Percentiles rank a stretch among this genome's conserved stretches.
These are phyloP conservation scores for Heterochromis multidens DNA, from an alignment of 2,113 vertebrate genomes.

Conservation along the genomic window DNA sequence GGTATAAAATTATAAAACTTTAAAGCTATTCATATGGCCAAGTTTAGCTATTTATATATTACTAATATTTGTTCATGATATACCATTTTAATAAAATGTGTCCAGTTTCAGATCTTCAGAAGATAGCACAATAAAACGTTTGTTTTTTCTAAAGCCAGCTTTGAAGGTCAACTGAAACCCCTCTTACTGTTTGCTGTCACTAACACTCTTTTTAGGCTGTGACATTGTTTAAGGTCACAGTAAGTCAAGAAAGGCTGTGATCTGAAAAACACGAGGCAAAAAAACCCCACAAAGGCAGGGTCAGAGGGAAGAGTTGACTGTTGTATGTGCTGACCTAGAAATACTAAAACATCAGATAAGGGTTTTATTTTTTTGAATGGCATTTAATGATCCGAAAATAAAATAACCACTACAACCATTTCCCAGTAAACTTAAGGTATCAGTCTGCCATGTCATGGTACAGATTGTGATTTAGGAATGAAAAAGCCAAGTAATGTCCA, in stretches of 20 bases:
- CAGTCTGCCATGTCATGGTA: too few relatives aligned
- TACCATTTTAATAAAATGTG: not conserved
- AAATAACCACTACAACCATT: not conserved
- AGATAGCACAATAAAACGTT: not conserved
- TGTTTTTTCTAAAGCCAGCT: not conserved
- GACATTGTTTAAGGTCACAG: conserved; percentile 5
- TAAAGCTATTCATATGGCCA: not conserved
- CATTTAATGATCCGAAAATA: not conserved
- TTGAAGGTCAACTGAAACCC: not conserved
- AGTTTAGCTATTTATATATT: not conserved
- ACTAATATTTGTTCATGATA: not conserved
- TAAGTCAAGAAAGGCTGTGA: conserved; percentile 14
- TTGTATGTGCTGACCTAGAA: not conserved
- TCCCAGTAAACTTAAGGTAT: not conserved
- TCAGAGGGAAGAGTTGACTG: not conserved
- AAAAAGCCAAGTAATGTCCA: not conserved
- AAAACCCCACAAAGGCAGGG: not conserved
- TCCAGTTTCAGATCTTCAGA: not conserved
- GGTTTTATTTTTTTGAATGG: not conserved
- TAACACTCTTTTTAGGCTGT: not conserved
- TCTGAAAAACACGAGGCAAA: conserved; percentile 12
- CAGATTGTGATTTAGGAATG: not conserved
- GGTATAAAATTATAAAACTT: not conserved
- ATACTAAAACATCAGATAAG: not conserved
- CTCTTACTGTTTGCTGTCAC: not conserved